Base-by-base conservation (phyloP, 2,113 vertebrate species). In the Ivindomyrus marchei region DNA sequence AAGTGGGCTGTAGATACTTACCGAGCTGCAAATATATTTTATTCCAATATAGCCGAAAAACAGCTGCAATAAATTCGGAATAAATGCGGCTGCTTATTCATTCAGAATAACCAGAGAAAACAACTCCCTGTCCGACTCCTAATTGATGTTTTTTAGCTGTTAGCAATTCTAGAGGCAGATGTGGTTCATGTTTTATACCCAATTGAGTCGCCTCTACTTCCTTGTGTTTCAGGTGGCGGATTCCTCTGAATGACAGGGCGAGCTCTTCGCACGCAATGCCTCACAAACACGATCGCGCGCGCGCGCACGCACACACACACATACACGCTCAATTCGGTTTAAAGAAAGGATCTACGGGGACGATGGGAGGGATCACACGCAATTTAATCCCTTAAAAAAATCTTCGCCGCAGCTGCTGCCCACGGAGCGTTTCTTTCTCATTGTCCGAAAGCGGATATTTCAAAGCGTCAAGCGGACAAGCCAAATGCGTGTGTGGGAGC, bases 231-330 rank as follows among this genome's bases (percentile, higher is more conserved):
- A 96, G 96, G 96, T 96, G 96, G 95, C 95, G 94, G 95, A 96
- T 96, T 96, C 96, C 95, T 94, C 95, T 95, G 94, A 96, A 96
- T 96, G 95, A 96, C 96, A 96, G 94, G 94, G 94, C 95, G 94
- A 95, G 94, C 95, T 94, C 96, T 96, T 96, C 96, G 96, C 96
- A 96, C 96, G 96, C 96, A 96, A 96, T 94, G 95, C 95, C 95
- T 94, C 95, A 90, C 95, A 95, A 94, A 95, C 94, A 93, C n/a
- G 74, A 46, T 45, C 56, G 36, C 8, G 1, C 74, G 13, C 87
- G 2, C 53, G 3, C 52, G 11, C 10, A 0, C 19, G 0, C 74
- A 80, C 42, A 47, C 85, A 15, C 53, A 89, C 80, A 90, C 56
- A 66, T 49, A 39, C 88, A 89, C 84, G 58, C 58, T 21, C 39